phyloP scores from a whole-genome alignment of 2,888 invertebrate genomes.

The Brenthis hecate region DNA sequence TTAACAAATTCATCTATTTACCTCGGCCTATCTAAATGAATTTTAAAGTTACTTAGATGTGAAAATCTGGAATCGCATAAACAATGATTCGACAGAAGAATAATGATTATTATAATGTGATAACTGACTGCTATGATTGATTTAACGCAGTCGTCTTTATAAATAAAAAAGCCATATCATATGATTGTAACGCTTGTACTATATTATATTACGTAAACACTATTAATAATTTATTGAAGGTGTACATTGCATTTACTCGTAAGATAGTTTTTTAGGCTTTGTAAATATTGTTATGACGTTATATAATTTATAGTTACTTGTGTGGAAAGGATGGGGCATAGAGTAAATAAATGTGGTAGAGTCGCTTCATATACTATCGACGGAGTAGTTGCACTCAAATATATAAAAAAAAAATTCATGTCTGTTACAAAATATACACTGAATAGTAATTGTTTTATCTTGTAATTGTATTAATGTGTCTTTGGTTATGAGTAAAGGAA shows the following conservation, averaged over 20 bases:
- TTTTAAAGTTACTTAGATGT: conserved; percentile 5
- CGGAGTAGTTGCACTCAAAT: conserved; percentile 71
- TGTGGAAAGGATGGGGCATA: conserved; percentile 65
- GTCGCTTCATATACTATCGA: conserved; percentile 64
- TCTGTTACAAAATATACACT: conserved; percentile 66
- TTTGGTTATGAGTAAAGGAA: conserved; percentile 46
- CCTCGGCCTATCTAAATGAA: conserved; percentile 30
- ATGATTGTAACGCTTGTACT: conserved; percentile 77
- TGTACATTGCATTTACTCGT: conserved; percentile 81
- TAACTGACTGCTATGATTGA: conserved; percentile 65
- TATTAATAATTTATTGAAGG: conserved; percentile 76
- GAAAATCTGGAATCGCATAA: conserved; percentile 8
- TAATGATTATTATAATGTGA: conserved; percentile 49
- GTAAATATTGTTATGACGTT: conserved; percentile 83
- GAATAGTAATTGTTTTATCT: conserved; percentile 72
- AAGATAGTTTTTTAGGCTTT: conserved; percentile 80
- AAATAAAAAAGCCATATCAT: conserved; percentile 77
- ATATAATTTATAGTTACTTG: conserved; percentile 81
- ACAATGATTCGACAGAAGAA: conserved; percentile 4
- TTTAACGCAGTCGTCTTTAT: conserved; percentile 70
- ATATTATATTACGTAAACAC: conserved; percentile 77
- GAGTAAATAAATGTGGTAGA: conserved; percentile 73
- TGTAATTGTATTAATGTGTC: conserved; percentile 73
- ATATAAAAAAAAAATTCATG: conserved; percentile 59
- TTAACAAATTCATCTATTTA: conserved; percentile 4